A percentile compares a stretch with the other conserved stretches of the same genome.
These are phyloP conservation scores for Pygathrix nemaeus DNA, from an alignment of 2,113 vertebrate species.

Conservation along the genomic window DNA sequence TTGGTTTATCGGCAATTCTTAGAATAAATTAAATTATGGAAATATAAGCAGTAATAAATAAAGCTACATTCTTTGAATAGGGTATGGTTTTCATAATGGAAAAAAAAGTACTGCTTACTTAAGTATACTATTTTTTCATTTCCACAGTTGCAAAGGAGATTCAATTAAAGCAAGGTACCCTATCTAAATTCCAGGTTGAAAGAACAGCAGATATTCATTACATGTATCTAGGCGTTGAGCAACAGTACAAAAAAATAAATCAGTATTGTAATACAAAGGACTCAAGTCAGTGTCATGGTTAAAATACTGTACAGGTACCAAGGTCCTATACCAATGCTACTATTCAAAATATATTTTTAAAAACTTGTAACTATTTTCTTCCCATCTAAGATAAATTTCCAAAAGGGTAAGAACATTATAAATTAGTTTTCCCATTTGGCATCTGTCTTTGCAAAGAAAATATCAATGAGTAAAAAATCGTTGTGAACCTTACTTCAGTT, in stretches of 20 bases:
- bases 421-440: neutral
- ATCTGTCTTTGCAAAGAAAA: neutral
- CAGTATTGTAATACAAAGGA: neutral
- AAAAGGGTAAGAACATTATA: neutral
- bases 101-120: neutral
- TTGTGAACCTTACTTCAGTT: neutral
- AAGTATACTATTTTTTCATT: slow-evolving; percentile 10
- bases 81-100: slow-evolving; percentile 16
- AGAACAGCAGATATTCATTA: neutral
- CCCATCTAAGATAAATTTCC: neutral
- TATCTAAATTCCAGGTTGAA: neutral
- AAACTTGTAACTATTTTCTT: neutral
- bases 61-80: neutral
- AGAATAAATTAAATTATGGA: slow-evolving; percentile 49
- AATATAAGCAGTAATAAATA: slow-evolving; percentile 35
- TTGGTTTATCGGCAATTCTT: slow-evolving; percentile 49
- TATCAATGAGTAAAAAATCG: neutral
- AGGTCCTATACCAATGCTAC: neutral
- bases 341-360: neutral
- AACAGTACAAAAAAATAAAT: neutral
- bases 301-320: neutral
- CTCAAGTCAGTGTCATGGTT: neutral
- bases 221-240: neutral
- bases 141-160: neutral
- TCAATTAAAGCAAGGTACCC: neutral